phyloP scores from a whole-genome alignment of 1,140 invertebrate species.

The Drosophila elegans region DNA sequence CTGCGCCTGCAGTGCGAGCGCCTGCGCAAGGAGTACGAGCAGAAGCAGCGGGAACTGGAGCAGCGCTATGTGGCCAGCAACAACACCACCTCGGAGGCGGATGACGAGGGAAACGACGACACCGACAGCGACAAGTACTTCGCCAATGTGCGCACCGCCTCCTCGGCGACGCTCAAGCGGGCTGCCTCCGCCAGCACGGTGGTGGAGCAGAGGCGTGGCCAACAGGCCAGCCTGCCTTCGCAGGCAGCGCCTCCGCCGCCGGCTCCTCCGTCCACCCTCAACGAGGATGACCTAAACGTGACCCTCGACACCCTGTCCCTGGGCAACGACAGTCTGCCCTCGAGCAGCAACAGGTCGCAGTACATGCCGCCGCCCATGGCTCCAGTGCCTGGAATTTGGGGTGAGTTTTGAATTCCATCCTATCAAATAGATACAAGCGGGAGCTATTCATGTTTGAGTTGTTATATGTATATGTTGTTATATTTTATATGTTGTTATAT shows the following conservation, averaged over 20 bases:
- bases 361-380: conserved; percentile 82
- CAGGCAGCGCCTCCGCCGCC: conserved; percentile 11
- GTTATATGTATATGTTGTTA: too few species aligned
- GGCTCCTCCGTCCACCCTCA: conserved; percentile 45
- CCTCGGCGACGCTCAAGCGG: conserved; percentile 64
- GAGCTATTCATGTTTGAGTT: too few species aligned
- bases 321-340: conserved; percentile 78
- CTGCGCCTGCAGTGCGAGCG: conserved; percentile 59
- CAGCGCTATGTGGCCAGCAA: conserved; percentile 57
- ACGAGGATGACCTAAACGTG: conserved; percentile 64
- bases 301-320: conserved; percentile 71
- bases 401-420: conserved; percentile 42
- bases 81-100: conserved; percentile 73
- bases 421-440: too few species aligned
- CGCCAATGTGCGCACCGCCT: conserved; percentile 49
- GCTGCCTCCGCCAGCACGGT: conserved; percentile 60
- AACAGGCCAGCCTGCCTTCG: conserved; percentile 5
- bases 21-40: conserved; percentile 70
- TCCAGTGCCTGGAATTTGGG: conserved; percentile 70
- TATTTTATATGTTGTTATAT: too few species aligned
- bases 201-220: conserved; percentile 54
- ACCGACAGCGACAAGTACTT: conserved; percentile 73
- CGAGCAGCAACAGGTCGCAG: conserved; percentile 77
- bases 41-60: conserved; percentile 78
- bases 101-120: conserved; percentile 77